Percentiles rank a stretch among this genome's conserved stretches.
phyloP scores from a whole-genome alignment of 2,113 vertebrate species.

The Epinephelus fuscoguttatus region DNA sequence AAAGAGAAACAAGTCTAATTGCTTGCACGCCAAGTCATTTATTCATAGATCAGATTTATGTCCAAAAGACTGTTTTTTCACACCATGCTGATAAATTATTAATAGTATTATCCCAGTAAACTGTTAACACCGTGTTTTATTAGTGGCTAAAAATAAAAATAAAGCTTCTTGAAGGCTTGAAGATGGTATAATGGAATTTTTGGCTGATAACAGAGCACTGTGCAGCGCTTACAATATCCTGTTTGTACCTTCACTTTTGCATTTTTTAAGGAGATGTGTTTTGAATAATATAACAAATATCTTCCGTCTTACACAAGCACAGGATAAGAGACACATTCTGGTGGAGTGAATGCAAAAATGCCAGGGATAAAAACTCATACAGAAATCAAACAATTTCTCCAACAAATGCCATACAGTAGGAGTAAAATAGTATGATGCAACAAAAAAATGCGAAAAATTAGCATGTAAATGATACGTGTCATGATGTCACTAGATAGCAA shows the following conservation, averaged over 20 bases:
- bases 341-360: background rate
- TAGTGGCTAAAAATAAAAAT: background rate
- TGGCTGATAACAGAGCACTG: background rate
- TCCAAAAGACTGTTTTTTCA: slow-evolving; percentile 40
- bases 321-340: background rate
- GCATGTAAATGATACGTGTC: background rate
- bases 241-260: background rate
- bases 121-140: slow-evolving; percentile 29
- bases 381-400: background rate
- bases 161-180: background rate
- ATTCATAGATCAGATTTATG: slow-evolving; percentile 75
- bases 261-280: background rate
- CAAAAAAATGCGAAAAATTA: background rate
- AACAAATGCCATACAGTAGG: background rate
- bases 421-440: background rate
- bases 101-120: slow-evolving; percentile 17
- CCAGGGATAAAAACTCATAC: background rate
- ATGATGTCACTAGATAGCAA: background rate
- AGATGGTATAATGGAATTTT: background rate
- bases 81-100: slow-evolving; percentile 53
- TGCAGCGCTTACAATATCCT: background rate
- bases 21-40: slow-evolving; percentile 60
- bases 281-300: background rate
- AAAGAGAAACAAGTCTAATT: slow-evolving; percentile 66
- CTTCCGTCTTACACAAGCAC: background rate